These are phyloP conservation scores for Arrhamphus sclerolepis DNA, from an alignment of 2,797 vertebrate genomes.

Conservation along the genomic window DNA sequence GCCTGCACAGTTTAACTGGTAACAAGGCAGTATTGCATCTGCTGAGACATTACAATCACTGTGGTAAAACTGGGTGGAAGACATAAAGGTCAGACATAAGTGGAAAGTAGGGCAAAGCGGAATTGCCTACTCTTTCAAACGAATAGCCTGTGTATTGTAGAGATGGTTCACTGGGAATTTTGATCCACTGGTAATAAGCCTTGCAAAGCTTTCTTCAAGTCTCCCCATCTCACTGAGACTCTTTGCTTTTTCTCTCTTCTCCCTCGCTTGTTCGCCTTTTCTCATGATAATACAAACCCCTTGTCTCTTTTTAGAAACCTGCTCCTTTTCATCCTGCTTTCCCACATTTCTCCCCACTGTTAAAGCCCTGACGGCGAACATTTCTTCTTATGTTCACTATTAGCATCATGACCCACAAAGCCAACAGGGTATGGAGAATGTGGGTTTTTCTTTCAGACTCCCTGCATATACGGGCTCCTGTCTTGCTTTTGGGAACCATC, in stretches of 20 bases:
- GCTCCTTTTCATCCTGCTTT: slow-evolving; percentile 28
- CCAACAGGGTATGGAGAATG: slow-evolving; percentile 14
- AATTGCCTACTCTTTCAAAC: slow-evolving; percentile 72
- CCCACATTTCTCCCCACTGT: slow-evolving; percentile 32
- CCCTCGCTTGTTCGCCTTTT: slow-evolving; percentile 14
- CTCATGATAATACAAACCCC: slow-evolving; percentile 37
- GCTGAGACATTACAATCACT: slow-evolving; percentile 67
- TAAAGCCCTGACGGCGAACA: slow-evolving; percentile 29
- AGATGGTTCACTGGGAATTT: slow-evolving; percentile 73
- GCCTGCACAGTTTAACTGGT: slow-evolving; percentile 65
- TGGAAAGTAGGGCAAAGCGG: slow-evolving; percentile 74
- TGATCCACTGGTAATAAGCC: slow-evolving; percentile 77
- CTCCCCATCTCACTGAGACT: slow-evolving; percentile 14
- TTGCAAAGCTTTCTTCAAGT: slow-evolving; percentile 51
- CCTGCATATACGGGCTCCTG: slow-evolving; percentile 11
- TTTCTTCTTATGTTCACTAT: slow-evolving; percentile 31
- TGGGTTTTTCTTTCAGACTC: slow-evolving; percentile 17
- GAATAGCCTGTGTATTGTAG: slow-evolving; percentile 66
- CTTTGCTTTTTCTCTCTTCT: slow-evolving; percentile 2
- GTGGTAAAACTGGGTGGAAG: slow-evolving; percentile 73
- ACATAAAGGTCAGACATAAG: slow-evolving; percentile 81
- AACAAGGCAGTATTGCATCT: slow-evolving; percentile 74
- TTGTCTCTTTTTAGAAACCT: slow-evolving; percentile 32
- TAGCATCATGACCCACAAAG: slow-evolving; percentile 29
- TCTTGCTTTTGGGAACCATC: slow-evolving; percentile 22